Evolutionary conservation across 2,888 invertebrate species (phyloP).

Genomic region (Saturnia pavonia): DNA sequence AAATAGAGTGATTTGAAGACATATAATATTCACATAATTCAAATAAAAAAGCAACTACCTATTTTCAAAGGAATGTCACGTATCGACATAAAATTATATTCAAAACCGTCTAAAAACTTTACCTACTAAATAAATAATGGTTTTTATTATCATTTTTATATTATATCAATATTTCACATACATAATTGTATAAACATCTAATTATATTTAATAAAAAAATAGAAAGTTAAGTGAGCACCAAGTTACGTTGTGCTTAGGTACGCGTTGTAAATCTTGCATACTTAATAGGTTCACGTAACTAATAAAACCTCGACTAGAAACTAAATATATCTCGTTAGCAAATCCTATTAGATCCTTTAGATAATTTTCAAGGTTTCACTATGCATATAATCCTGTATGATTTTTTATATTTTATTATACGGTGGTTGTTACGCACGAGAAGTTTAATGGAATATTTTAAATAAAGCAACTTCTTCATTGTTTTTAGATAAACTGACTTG

Average conservation of each 20-base stretch:
- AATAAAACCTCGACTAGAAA: conserved; percentile 18
- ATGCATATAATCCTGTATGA: conserved; percentile 39
- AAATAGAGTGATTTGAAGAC: too few relatives aligned
- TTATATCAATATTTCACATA: neutral
- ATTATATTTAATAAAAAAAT: neutral
- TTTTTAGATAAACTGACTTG: conserved; percentile 25
- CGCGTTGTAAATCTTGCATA: conserved; percentile 18
- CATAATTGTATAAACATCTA: neutral
- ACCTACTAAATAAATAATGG: neutral
- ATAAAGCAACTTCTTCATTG: conserved; percentile 30
- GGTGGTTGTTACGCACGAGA: conserved; percentile 57
- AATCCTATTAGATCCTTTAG: conserved; percentile 26
- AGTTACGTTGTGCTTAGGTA: conserved; percentile 11
- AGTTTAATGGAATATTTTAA: conserved; percentile 57
- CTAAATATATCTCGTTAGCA: conserved; percentile 20
- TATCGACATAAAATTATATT: neutral
- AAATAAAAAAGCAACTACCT: too few relatives aligned
- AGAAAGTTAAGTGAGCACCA: neutral
- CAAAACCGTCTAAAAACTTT: neutral
- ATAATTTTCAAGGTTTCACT: conserved; percentile 49
- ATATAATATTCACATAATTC: too few relatives aligned
- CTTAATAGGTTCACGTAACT: conserved; percentile 19
- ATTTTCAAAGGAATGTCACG: neutral
- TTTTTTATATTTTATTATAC: conserved; percentile 44
- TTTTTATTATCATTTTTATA: neutral